phyloP scores from a whole-genome alignment of 2,888 invertebrate species.

The Eupithecia exiguata region DNA sequence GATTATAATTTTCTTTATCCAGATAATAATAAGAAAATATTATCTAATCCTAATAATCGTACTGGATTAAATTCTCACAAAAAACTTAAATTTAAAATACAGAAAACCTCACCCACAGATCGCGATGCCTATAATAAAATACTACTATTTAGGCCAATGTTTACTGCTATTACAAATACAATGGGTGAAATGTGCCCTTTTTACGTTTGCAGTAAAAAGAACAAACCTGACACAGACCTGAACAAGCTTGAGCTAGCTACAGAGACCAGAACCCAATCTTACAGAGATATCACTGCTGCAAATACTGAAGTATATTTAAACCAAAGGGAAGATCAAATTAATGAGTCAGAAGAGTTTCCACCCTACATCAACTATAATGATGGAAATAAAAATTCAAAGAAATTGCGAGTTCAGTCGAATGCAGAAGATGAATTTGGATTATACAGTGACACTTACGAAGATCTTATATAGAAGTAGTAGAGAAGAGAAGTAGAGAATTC shows the following conservation, averaged over 20 bases:
- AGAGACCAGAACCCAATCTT: background rate
- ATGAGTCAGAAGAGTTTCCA: slow-evolving; percentile 1
- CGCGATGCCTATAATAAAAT: background rate
- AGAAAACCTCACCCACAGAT: background rate
- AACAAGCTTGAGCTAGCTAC: background rate
- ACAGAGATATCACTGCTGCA: background rate
- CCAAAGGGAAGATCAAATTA: background rate
- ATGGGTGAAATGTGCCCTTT: background rate
- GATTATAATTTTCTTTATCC: background rate
- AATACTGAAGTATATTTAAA: background rate
- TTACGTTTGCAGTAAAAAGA: background rate
- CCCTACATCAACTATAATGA: background rate
- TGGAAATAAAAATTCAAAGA: background rate
- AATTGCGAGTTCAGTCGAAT: background rate
- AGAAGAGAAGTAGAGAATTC: too few relatives aligned
- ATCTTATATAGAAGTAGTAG: too few relatives aligned
- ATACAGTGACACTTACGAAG: background rate
- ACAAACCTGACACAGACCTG: background rate
- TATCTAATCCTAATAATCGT: background rate
- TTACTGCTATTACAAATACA: background rate
- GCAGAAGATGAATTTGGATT: background rate
- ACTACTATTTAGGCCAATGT: background rate
- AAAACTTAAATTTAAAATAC: background rate
- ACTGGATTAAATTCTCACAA: background rate
- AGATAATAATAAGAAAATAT: too few relatives aligned